Evolutionary conservation across 2,888 invertebrate species (phyloP).

Genomic region (Nomada fucata): DNA sequence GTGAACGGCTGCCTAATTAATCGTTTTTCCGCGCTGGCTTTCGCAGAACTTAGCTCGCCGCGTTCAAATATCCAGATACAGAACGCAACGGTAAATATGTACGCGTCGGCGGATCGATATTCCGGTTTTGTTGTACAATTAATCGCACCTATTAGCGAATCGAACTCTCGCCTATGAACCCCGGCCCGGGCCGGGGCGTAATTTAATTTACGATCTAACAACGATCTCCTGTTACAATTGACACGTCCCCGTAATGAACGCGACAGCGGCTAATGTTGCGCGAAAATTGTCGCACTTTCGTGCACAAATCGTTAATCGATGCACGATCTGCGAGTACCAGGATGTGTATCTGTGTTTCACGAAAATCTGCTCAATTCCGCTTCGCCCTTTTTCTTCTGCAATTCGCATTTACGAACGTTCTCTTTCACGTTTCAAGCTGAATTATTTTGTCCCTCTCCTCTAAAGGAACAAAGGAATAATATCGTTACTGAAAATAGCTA

Average conservation of each 20-base stretch:
- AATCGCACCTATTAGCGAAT: constrained; percentile 70
- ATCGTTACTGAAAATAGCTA: no score
- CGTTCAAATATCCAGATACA: neutral
- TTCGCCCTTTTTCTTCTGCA: no score
- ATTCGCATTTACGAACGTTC: no score
- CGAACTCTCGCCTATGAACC: constrained; percentile 64
- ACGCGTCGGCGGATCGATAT: constrained; percentile 51
- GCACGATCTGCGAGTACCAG: constrained; percentile 17
- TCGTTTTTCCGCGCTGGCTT: constrained; percentile 43
- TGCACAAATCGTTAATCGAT: constrained; percentile 13
- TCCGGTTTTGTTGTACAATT: constrained; percentile 69
- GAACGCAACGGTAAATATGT: neutral
- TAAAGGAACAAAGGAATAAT: no score
- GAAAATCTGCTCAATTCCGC: no score
- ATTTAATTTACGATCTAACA: constrained; percentile 67
- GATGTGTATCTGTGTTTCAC: neutral
- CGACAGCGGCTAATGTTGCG: constrained; percentile 43
- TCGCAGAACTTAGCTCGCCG: constrained; percentile 7
- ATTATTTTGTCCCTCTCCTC: no score
- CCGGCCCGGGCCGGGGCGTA: constrained; percentile 43
- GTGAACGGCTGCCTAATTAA: constrained; percentile 52
- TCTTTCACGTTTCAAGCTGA: no score
- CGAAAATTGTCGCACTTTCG: constrained; percentile 54
- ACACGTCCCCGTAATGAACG: constrained; percentile 54
- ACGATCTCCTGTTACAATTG: constrained; percentile 56